Base-by-base conservation (phyloP, 2,797 vertebrate species). In the Chloroceryle amazona region DNA sequence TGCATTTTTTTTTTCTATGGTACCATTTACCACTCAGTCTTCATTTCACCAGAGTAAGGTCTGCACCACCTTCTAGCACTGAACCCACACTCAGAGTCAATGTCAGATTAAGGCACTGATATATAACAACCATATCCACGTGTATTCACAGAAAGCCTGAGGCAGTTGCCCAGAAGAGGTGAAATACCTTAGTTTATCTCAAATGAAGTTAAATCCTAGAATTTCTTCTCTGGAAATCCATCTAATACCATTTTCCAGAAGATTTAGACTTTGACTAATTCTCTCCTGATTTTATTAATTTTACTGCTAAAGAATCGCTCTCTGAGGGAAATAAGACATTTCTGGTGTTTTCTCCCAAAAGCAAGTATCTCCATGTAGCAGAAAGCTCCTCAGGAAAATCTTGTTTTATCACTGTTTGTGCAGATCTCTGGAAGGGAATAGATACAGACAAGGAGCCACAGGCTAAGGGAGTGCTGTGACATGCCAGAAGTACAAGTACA, bases 381-480 rank as follows among this genome's bases (percentile, higher is more conserved):
- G 68, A 73, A 94, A 51, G 8, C 6, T 94, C 37, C 41, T 84
- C n/a, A 25, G 58, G n/a, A 86, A 84, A 89, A 57, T 37, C 17
- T 41, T 84, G 2, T 14, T 90, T 72, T 60, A 35, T 63, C 13
- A 70, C 6, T 17, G 11, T 67, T 85, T 91, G 44, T 80, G 33
- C 16, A 95, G 51, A 54, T 70, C 81, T 91, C 23, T 91, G n/a
- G n/a, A 91, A 58, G 13, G 37, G 11, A 80, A 41, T 22, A 68
- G 31, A 23, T 65, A 26, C 21, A 58, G 42, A 54, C 10, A 39
- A 39, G 33, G 15, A 54, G 1, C 33, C 44, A 25, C 10, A 10
- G 39, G 21, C 13, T 91, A 47, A 68, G 81, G 74, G 42, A 71
- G 20, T 49, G 15, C 3, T 37, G 12, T 42, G 11, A 46, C 2